phyloP scores from a whole-genome alignment of 2,797 vertebrate species.

The Myotis daubentonii region DNA sequence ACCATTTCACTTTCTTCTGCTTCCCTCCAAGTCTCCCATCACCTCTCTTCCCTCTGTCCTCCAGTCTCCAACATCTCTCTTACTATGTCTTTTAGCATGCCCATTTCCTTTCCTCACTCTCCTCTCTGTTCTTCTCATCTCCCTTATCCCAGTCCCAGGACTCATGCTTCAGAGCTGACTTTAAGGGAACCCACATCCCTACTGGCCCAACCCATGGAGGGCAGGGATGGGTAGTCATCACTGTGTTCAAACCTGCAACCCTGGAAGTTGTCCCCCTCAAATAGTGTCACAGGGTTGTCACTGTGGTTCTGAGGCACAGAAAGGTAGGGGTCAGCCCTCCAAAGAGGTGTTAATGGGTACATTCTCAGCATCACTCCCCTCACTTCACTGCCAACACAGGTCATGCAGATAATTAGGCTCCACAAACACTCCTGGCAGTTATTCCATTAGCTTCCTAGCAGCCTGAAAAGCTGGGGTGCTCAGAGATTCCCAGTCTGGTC shows the following conservation, averaged over 20 bases:
- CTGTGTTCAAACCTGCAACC: constrained; percentile 96
- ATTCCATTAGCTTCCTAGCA: background rate
- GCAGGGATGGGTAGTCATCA: constrained; percentile 96
- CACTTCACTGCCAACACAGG: background rate
- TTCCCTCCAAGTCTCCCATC: background rate
- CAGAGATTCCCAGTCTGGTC: background rate
- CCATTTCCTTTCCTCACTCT: background rate
- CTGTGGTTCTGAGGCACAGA: constrained; percentile 86
- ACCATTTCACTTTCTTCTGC: background rate
- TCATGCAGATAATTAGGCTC: background rate
- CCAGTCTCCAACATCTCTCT: background rate
- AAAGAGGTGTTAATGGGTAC: background rate
- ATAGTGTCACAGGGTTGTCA: constrained; percentile 95
- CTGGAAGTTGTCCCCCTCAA: constrained; percentile 96
- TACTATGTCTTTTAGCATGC: background rate
- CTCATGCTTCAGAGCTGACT: constrained; percentile 97
- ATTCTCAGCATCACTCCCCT: background rate
- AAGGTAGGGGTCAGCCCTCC: background rate
- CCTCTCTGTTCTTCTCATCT: background rate
- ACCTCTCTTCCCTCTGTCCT: background rate
- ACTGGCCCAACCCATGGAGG: constrained; percentile 98
- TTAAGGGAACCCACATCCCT: constrained; percentile 97
- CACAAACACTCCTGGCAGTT: background rate
- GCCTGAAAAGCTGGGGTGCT: background rate
- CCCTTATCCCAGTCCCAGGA: constrained; percentile 48